These are phyloP conservation scores for Drosophila mayaguana DNA, from an alignment of 2,888 invertebrate species.

Conservation along the genomic window DNA sequence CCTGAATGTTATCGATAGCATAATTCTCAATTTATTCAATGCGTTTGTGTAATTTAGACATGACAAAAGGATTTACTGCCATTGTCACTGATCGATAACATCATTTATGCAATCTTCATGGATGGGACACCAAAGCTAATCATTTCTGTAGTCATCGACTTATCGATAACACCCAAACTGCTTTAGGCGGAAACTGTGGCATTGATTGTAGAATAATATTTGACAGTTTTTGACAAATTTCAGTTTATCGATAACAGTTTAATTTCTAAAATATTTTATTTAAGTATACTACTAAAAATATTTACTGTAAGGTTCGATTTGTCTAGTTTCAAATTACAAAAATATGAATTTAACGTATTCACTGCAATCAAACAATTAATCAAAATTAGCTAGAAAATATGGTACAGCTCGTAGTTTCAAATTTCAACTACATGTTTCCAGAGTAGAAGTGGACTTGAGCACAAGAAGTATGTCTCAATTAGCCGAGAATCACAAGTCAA, in stretches of 20 bases:
- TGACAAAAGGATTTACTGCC: not conserved
- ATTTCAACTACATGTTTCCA: no score
- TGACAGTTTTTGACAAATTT: no score
- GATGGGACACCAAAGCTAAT: no score
- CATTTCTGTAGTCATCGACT: no score
- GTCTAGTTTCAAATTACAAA: not conserved
- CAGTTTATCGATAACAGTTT: no score
- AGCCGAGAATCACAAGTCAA: constrained; percentile 52
- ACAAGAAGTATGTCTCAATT: constrained; percentile 55
- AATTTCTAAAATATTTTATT: no score
- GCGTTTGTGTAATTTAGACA: not conserved
- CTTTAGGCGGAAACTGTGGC: no score
- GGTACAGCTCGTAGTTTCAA: constrained; percentile 6
- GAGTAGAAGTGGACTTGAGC: no score
- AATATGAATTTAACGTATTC: not conserved
- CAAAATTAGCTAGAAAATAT: not conserved
- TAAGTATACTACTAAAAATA: no score
- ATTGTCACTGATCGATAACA: not conserved
- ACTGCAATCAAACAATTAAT: not conserved
- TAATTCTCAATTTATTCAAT: constrained; percentile 4
- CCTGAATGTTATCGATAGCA: constrained; percentile 6
- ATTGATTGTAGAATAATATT: no score
- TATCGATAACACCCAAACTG: not conserved
- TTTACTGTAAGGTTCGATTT: no score
- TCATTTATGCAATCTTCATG: not conserved